phyloP scores from a whole-genome alignment of 2,888 invertebrate species.

The Minunthozetes semirufus region DNA sequence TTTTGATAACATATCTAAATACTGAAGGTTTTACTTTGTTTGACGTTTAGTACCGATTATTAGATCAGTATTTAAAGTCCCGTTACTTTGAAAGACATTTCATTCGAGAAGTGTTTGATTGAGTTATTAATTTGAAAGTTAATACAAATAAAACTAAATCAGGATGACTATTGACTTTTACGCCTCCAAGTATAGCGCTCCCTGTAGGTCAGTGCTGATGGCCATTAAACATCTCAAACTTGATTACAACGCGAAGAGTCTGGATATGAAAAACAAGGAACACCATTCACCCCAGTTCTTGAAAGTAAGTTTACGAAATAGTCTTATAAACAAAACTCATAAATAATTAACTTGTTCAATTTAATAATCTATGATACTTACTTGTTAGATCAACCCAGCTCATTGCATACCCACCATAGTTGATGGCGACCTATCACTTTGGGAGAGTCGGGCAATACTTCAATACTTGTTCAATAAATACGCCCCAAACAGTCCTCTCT shows the following conservation, averaged over 20 bases:
- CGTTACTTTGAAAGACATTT: too few relatives aligned
- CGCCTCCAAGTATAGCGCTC: conserved; percentile 47
- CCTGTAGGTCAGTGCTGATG: conserved; percentile 60
- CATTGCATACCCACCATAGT: conserved; percentile 75
- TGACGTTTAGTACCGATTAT: too few relatives aligned
- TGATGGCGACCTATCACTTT: conserved; percentile 66
- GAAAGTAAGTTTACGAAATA: conserved; percentile 58
- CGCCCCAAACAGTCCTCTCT: too few relatives aligned
- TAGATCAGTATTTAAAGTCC: too few relatives aligned
- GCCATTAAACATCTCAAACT: conserved; percentile 60
- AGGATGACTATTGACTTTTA: conserved; percentile 39
- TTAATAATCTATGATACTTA: too few relatives aligned
- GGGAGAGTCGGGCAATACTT: conserved; percentile 69
- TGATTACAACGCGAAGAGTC: conserved; percentile 59
- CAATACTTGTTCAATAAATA: too few relatives aligned
- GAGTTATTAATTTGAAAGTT: too few relatives aligned
- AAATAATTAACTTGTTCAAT: background rate
- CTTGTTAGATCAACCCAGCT: conserved; percentile 54
- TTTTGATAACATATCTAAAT: too few relatives aligned
- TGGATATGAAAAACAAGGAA: conserved; percentile 58
- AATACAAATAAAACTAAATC: too few relatives aligned
- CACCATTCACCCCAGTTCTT: conserved; percentile 49
- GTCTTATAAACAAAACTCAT: too few relatives aligned
- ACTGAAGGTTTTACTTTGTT: too few relatives aligned
- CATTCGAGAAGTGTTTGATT: too few relatives aligned